A percentile compares a stretch with the other conserved stretches of the same genome.
Conservation (phyloP, 2,113 vertebrate genomes). For the Campylorhamphus procurvoides region DNA sequence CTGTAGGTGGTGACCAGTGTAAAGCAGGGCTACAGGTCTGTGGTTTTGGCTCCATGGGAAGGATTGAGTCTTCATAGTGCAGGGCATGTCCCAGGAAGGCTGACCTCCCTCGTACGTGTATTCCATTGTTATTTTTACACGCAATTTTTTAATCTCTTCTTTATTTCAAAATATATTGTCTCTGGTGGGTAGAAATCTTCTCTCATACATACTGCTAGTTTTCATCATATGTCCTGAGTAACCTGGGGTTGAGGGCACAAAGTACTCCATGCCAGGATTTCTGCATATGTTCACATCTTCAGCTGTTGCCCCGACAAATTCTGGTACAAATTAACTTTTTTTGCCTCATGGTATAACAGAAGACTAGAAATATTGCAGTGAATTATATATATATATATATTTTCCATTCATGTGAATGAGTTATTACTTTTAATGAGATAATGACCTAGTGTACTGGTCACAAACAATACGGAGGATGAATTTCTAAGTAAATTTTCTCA, state of each 20-base stretch:
- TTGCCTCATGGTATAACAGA: neutral
- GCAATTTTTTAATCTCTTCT: neutral
- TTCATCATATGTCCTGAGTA: neutral
- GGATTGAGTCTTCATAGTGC: neutral
- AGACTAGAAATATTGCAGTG: neutral
- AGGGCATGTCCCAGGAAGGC: neutral
- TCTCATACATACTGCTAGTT: neutral
- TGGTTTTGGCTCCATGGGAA: neutral
- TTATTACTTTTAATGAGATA: neutral
- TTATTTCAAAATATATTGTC: neutral
- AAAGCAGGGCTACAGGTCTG: neutral
- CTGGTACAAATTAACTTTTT: neutral
- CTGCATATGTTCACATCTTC: neutral
- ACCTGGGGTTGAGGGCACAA: neutral
- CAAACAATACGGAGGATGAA: neutral
- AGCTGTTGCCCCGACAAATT: neutral
- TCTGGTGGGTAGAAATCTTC: neutral
- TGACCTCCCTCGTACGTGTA: neutral
- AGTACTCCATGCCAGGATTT: neutral
- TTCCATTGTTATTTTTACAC: neutral
- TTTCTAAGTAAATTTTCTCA: neutral
- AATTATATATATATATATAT: neutral
- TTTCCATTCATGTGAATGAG: neutral
- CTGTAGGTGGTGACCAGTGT: neutral
- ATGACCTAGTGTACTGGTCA: neutral